Base-by-base conservation (phyloP, 2,888 invertebrate genomes). In the Tortrix viridana region DNA sequence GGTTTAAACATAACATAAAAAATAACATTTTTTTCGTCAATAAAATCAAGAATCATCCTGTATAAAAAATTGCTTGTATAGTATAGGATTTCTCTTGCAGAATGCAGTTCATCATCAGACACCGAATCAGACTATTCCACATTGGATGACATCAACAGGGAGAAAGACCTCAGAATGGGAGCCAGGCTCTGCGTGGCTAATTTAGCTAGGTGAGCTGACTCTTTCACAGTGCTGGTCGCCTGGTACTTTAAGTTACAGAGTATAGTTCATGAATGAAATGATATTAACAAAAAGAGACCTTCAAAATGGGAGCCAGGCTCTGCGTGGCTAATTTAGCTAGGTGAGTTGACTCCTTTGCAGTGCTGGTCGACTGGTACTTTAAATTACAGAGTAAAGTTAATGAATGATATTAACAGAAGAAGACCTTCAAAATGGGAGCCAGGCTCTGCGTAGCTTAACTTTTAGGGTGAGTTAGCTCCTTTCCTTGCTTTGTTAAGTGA, bases 41-140 rank as follows among this genome's bases (percentile, higher is more conserved):
- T n/a, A n/a, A n/a, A n/a, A n/a, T n/a, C n/a, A n/a, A n/a, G n/a
- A n/a, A n/a, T n/a, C n/a, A n/a, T n/a, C n/a, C n/a, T n/a, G n/a
- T n/a, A n/a, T n/a, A n/a, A n/a, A n/a, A n/a, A n/a, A n/a, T n/a
- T n/a, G n/a, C n/a, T n/a, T n/a, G n/a, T n/a, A n/a, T n/a, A n/a
- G n/a, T 16, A 14, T 23, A 43, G 4, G 6, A 37, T 19, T 26
- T 9, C 38, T 23, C 2, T 16, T 20, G 12, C 71, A 79, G 86
- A 78, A 2, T 75, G 77, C 66, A 88, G 85, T 66, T 91, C 91
- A 0, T 84, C 86, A 0, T 90, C 91, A 0, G 91, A 91, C 66
- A 89, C 90, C 0, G 91, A 90, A 9, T 88, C 93, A 0, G 93
- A 93, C 44, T 88, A 86, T 60, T 93, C 93, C 1, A 86, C 88